phyloP scores from a whole-genome alignment of 2,797 vertebrate genomes.

The Darevskia mixta region DNA sequence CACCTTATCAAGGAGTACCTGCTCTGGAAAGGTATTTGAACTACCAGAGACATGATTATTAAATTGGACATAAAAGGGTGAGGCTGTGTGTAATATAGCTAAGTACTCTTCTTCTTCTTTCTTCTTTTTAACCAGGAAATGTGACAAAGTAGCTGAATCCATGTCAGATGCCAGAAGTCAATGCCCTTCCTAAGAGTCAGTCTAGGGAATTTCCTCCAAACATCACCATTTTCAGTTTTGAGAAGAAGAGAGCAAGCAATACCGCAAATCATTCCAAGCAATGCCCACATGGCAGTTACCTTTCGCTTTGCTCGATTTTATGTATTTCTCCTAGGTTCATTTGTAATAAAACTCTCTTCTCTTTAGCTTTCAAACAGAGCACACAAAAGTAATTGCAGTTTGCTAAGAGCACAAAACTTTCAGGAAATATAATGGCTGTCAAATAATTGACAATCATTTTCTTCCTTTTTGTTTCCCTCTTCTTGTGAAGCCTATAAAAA shows the following conservation, averaged over 20 bases:
- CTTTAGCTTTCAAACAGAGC: not conserved
- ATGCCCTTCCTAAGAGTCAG: not conserved
- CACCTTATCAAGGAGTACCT: not conserved
- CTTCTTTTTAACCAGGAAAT: not conserved
- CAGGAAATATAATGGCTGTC: not conserved
- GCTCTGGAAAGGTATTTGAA: conserved; percentile 5
- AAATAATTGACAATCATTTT: not conserved
- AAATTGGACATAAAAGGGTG: conserved; percentile 4
- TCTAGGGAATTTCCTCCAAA: not conserved
- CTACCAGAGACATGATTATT: conserved; percentile 3
- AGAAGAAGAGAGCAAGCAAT: not conserved
- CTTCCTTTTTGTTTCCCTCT: not conserved
- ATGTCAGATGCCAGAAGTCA: not conserved
- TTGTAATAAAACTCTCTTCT: not conserved
- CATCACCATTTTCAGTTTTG: not conserved
- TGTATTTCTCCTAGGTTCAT: not conserved
- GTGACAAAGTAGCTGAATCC: not conserved
- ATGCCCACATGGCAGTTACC: not conserved
- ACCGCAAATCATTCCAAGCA: not conserved
- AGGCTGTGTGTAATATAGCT: not conserved
- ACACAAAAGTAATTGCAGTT: not conserved
- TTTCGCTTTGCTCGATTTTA: not conserved
- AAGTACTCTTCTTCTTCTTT: no score
- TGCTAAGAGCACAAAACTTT: not conserved
- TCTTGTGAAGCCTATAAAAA: not conserved